Conservation (phyloP, 2,888 invertebrate genomes). For the Kuschelorhynchus macadamiae region DNA sequence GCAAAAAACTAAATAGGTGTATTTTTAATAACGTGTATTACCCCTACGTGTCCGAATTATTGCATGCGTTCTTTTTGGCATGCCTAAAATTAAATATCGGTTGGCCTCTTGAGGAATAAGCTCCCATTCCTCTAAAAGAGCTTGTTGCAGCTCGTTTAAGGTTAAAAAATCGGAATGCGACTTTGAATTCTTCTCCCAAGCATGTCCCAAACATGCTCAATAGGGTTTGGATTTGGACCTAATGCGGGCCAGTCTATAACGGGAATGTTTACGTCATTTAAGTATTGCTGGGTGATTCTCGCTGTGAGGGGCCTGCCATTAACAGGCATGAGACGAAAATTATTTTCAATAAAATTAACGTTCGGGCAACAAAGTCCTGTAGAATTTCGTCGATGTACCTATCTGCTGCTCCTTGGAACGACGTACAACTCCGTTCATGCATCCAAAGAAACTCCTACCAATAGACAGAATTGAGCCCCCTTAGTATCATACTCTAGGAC, state of each 20-base stretch:
- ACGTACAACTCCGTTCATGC: conserved; percentile 4
- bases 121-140: background rate
- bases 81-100: background rate
- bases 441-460: background rate
- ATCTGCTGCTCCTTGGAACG: conserved; percentile 9
- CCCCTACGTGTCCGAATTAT: too few species aligned
- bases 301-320: background rate
- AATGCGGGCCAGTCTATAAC: background rate
- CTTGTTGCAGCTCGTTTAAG: background rate
- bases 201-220: conserved; percentile 1
- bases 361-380: background rate
- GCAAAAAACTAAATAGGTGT: too few species aligned
- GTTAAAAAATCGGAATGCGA: background rate
- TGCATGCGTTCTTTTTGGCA: background rate
- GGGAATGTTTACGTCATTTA: conserved; percentile 8
- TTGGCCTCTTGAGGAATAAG: conserved; percentile 4
- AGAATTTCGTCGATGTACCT: conserved; percentile 10
- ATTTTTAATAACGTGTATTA: too few species aligned
- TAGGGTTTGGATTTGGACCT: background rate
- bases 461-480: background rate
- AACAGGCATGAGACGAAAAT: background rate
- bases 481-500: conserved; percentile 2
- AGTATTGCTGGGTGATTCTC: background rate
- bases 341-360: background rate
- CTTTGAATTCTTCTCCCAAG: conserved; percentile 9